Percentiles rank a stretch among this genome's conserved stretches.
Conservation (phyloP, 2,888 invertebrate species). For the Cremastinae sp. region DNA sequence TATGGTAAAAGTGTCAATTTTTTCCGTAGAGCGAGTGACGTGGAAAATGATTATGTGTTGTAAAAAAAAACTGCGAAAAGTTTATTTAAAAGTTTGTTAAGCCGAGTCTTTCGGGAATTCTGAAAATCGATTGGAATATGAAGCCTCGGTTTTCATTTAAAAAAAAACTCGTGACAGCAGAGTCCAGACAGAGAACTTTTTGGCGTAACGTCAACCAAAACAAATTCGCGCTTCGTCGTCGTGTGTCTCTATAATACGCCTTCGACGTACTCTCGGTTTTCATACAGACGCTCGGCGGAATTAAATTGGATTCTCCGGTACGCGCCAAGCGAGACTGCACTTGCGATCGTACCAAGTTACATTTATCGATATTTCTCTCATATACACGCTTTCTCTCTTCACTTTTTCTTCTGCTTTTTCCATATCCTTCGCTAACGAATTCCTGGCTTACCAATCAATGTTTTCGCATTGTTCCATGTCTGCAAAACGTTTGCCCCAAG, state of each 20-base stretch:
- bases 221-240: constrained; percentile 6
- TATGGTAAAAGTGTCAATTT: no score
- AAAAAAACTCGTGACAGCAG: constrained; percentile 24
- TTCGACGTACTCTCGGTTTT: neutral
- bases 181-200: neutral
- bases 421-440: constrained; percentile 8
- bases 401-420: neutral
- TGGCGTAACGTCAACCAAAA: neutral
- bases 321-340: neutral
- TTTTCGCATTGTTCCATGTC: constrained; percentile 17
- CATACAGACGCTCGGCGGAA: no score
- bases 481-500: constrained; percentile 3
- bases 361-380: constrained; percentile 15
- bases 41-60: no score
- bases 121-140: no score
- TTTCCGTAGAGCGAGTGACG: no score
- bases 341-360: constrained; percentile 2
- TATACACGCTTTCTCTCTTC: constrained; percentile 3
- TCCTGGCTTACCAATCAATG: constrained; percentile 4
- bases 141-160: no score
- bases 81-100: no score
- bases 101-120: no score
- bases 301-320: no score
- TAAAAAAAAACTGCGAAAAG: no score
- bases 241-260: neutral